Conservation (phyloP, 2,113 vertebrate genomes). For the Lasiurus cinereus region DNA sequence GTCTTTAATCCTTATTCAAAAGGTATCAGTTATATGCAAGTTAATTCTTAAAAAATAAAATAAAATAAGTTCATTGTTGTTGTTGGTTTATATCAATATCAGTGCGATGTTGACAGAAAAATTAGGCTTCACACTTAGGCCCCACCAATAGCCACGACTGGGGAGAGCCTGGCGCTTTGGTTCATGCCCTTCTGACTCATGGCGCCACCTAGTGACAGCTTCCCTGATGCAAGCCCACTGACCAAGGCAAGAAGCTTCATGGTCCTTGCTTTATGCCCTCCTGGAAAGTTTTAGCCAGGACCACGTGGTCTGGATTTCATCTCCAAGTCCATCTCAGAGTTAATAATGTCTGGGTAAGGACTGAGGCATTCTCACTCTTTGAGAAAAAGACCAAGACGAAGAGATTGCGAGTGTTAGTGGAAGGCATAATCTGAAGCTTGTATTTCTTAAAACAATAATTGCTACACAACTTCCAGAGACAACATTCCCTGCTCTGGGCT, state of each 20-base stretch:
- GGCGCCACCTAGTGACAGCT: conserved; percentile 25
- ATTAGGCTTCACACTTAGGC: neutral
- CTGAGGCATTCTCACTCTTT: neutral
- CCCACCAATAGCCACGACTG: neutral
- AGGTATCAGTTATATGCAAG: neutral
- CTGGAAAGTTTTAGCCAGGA: neutral
- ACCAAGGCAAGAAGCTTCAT: neutral
- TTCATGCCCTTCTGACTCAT: neutral
- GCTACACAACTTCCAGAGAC: neutral
- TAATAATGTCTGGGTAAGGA: neutral
- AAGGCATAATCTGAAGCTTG: neutral
- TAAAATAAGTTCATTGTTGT: neutral
- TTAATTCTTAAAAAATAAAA: neutral
- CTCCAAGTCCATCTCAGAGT: neutral
- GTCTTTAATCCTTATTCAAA: conserved; percentile 20
- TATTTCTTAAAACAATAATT: neutral
- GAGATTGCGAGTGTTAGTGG: neutral
- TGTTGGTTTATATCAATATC: neutral
- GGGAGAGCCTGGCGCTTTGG: neutral
- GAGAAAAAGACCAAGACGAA: neutral
- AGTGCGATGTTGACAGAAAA: neutral
- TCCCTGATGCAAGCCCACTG: neutral
- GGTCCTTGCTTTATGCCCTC: too few species aligned
- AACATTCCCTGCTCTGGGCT: neutral
- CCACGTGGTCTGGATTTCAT: neutral